A percentile compares a stretch with the other conserved stretches of the same genome.
phyloP scores from a whole-genome alignment of 1,140 invertebrate species.

The Rhysida immarginata region DNA sequence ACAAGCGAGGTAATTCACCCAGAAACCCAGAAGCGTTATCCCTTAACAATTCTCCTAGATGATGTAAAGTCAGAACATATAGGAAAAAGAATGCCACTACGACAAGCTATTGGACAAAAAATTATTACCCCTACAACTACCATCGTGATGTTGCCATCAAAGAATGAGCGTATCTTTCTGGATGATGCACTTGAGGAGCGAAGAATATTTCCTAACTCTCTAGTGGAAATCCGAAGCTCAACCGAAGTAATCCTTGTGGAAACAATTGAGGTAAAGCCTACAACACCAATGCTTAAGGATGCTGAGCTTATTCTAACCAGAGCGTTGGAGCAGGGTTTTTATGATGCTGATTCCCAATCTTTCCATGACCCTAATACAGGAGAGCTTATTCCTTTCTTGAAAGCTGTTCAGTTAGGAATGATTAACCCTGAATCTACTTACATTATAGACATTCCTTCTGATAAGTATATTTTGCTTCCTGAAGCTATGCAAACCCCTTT shows the following conservation, averaged over 20 bases:
- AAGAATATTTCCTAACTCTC: constrained; percentile 1
- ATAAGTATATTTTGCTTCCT: constrained; percentile 47
- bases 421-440: constrained; percentile 57
- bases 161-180: background rate
- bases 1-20: constrained; percentile 65
- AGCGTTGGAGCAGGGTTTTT: constrained; percentile 52
- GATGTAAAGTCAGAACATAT: background rate
- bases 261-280: background rate
- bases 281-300: background rate
- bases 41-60: background rate
- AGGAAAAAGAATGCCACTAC: background rate
- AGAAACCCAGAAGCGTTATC: background rate
- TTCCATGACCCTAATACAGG: constrained; percentile 64
- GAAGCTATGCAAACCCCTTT: constrained; percentile 55
- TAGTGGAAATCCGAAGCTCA: constrained; percentile 10
- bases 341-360: constrained; percentile 49
- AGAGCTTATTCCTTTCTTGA: constrained; percentile 54
- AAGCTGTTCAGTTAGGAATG: constrained; percentile 53
- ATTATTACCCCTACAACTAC: background rate
- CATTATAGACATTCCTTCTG: constrained; percentile 56
- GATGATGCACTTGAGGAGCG: constrained; percentile 6
- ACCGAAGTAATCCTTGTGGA: constrained; percentile 13
- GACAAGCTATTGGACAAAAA: background rate
- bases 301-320: background rate
- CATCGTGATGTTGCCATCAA: background rate